phyloP scores from a whole-genome alignment of 23 tunicate species.

The Clavelina lepadiformis region DNA sequence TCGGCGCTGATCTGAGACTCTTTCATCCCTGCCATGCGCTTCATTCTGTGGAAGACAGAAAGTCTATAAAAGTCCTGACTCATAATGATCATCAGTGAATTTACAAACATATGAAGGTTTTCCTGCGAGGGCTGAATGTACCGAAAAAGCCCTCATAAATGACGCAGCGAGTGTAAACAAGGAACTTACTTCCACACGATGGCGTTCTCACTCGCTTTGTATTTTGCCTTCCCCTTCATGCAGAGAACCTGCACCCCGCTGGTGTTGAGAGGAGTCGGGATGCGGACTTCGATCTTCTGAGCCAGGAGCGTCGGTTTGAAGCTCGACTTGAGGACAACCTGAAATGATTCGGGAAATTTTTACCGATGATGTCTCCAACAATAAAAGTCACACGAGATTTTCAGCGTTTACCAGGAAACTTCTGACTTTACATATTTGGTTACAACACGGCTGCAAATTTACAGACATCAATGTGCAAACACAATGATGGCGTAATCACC shows the following conservation, averaged over 20 bases:
- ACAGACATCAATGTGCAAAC: too few species aligned
- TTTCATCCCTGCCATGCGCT: conserved; percentile 98
- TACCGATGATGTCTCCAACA: neutral
- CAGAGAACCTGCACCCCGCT: conserved; percentile 94
- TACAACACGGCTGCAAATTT: too few species aligned
- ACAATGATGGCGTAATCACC: too few species aligned
- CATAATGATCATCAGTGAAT: neutral
- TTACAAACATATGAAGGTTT: neutral
- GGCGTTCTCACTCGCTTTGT: conserved; percentile 95
- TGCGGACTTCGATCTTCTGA: conserved; percentile 92
- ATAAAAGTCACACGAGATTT: neutral
- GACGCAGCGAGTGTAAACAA: neutral
- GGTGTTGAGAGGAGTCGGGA: conserved; percentile 96
- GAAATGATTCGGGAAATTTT: neutral
- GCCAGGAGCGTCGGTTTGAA: conserved; percentile 95
- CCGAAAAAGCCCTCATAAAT: too few species aligned
- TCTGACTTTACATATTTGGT: too few species aligned
- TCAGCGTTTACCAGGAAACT: too few species aligned
- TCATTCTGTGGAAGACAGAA: conserved; percentile 45
- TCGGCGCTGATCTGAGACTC: conserved; percentile 96
- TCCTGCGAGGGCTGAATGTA: too few species aligned
- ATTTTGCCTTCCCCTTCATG: conserved; percentile 97
- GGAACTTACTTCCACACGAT: conserved; percentile 96
- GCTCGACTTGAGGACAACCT: conserved; percentile 85
- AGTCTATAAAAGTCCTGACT: neutral